Evolutionary conservation across 2,113 vertebrate species (phyloP).

Genomic region (Anarhynchus alexandrinus): DNA sequence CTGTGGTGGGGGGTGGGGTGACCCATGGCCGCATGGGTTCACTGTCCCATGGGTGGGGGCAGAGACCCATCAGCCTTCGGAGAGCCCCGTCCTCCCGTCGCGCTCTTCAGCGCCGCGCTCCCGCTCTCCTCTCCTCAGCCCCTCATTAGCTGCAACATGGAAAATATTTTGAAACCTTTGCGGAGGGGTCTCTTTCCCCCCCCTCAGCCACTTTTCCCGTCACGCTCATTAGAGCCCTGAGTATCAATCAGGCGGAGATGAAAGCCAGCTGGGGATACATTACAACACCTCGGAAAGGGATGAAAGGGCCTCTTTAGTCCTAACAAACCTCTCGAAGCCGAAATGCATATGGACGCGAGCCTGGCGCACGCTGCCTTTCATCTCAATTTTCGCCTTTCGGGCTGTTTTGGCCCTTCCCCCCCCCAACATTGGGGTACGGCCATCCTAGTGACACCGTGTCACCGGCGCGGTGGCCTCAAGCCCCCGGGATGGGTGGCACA

Average conservation of each 20-base stretch:
- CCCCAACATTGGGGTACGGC: rapidly evolving
- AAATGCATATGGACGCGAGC: conserved; percentile 2
- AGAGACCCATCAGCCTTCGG: rapidly evolving
- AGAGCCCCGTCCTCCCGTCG: rapidly evolving
- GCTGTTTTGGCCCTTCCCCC: background rate
- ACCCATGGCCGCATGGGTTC: rapidly evolving
- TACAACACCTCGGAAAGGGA: conserved; percentile 63
- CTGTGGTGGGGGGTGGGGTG: background rate
- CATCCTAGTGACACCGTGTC: background rate
- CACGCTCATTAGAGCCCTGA: conserved; percentile 68
- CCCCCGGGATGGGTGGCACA: background rate
- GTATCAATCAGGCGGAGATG: conserved; percentile 71
- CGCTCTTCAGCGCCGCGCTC: rapidly evolving
- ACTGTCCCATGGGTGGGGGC: rapidly evolving
- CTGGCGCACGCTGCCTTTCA: conserved; percentile 35
- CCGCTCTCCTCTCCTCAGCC: background rate
- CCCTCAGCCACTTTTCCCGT: conserved; percentile 48
- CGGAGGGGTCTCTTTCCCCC: background rate
- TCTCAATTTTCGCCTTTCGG: conserved; percentile 13
- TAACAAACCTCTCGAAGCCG: conserved; percentile 63
- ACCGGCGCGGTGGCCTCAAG: rapidly evolving
- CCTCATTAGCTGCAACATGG: conserved; percentile 28
- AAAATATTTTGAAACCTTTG: conserved; percentile 44
- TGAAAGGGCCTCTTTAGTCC: conserved; percentile 69
- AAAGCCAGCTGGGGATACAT: conserved; percentile 64